These are phyloP conservation scores for Columba livia DNA, from an alignment of 2,113 vertebrate species.

Conservation along the genomic window DNA sequence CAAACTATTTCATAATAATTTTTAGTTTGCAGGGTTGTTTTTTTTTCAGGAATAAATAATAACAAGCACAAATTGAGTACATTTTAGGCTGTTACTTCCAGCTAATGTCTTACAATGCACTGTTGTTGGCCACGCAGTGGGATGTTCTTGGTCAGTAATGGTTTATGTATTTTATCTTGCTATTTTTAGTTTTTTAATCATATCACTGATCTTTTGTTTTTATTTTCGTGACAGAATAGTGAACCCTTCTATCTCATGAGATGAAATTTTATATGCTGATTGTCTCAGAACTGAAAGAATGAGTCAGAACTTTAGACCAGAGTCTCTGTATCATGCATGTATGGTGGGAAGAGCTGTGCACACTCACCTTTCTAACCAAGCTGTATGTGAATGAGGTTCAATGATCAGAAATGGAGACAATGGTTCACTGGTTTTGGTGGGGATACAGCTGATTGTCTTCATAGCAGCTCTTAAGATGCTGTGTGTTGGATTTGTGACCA, in stretches of 20 bases:
- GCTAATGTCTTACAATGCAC: background rate
- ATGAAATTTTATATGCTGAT: background rate
- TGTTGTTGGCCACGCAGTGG: background rate
- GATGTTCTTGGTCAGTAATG: background rate
- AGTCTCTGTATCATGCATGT: fast-evolving
- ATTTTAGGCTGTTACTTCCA: background rate
- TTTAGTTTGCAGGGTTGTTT: background rate
- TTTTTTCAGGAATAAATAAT: background rate
- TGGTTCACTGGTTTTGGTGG: background rate
- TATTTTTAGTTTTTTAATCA: background rate
- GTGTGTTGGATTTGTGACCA: background rate
- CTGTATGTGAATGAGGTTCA: background rate
- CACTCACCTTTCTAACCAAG: background rate
- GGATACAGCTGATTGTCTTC: background rate
- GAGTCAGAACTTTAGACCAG: background rate
- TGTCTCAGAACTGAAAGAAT: background rate
- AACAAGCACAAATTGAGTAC: background rate
- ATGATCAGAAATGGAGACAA: background rate
- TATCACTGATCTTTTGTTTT: background rate
- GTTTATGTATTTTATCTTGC: background rate
- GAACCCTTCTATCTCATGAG: background rate
- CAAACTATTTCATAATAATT: background rate
- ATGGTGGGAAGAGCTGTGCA: background rate
- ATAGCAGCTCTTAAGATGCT: fast-evolving
- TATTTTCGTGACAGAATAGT: background rate